Evolutionary conservation across 1,140 invertebrate genomes (phyloP), one percentile per base, ranked within the genome.

Genomic region (Meloidogyne floridensis): DNA sequence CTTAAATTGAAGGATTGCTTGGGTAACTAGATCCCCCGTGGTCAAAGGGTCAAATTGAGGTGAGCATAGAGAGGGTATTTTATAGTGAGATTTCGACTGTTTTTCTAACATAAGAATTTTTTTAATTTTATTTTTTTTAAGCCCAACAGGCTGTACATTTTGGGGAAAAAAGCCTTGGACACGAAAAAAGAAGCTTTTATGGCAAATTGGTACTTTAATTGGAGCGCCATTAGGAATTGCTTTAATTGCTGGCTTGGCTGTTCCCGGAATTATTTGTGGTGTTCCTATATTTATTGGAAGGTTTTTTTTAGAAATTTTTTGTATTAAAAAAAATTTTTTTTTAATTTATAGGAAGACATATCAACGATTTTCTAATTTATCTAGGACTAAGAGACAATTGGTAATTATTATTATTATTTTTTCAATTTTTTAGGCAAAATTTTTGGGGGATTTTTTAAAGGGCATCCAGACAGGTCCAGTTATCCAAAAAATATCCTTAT

Each of bases 161-260:
- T 98, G 96, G 97, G 97, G 96, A 53, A 98, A 97, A 91, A 97
- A 98, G 87, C 96, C 96, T 20, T 98, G 97, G 97, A 97, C 95
- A 42, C 92, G 96, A 73, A 98, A 98, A 92, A 98, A 98, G 93
- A 98, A 98, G 91, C 94, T 98, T 80, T 92, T 98, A 15, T 98
- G 96, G 96, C 96, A 98, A 91, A 92, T 98, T 56, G 95, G 95
- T 78, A 98, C 96, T 43, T 91, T 98, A 72, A 95, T 98, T 54
- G 96, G 96, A 72, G 96, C 96, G 81, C 96, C 96, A 70, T 94
- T 98, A 42, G 96, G 96, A 72, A 98, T 98, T 87, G 95, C 95
- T 59, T 92, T 98, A 81, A 94, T 98, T 77, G 96, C 96, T 83
- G 95, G 96, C 79, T 95, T 98, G 86, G 96, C 96, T 84, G 93